Base-by-base conservation (phyloP, 2,888 invertebrate genomes). In the Leptopterna dolabrata region DNA sequence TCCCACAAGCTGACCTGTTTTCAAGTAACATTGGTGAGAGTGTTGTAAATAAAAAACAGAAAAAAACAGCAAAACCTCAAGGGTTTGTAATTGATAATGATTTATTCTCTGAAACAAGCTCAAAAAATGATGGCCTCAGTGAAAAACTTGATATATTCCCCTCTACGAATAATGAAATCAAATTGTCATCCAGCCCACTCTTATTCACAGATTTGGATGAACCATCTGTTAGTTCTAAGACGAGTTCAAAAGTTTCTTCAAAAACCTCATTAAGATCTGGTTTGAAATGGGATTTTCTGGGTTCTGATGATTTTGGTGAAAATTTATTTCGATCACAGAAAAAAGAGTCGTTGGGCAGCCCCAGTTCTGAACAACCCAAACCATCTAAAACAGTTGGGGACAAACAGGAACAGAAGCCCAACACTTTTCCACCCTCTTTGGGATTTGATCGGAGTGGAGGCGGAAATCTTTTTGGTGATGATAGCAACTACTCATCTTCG, bases 231-330 rank as follows among this genome's bases (percentile, higher is more conserved):
- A 29, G 14, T 45, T 30, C 51, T 19, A 47, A 47, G 27, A 16
- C 81, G n/a, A 19, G 7, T 4, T 9, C 2, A 19, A 81, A 81
- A 81, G 13, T 55, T 29, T 11, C 78, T 41, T 7, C 76, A 11
- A 78, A 45, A 24, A 45, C 24, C 29, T 55, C 81, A 14, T 9
- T 55, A 16, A n/a, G 16, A 55, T 83, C 71, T 1, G 71, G 70
- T 9, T 43, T 70, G 29, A 41, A 63, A 19, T 83, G 83, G 83
- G 83, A 83, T 83, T 19, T 70, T 27, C 83, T 83, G 36, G 41
- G 24, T 6, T 83, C 83, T 11, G 70, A 83, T 70, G 83, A 83
- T 63, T 19, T 70, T 2, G 16, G 83, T 24, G 83, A 83, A 83
- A 70, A 83, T 70, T 41, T 83, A 24, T 83, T 83, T 24, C 19